Evolutionary conservation across 2,888 invertebrate genomes (phyloP).

Genomic region (Phragmatobia fuliginosa): DNA sequence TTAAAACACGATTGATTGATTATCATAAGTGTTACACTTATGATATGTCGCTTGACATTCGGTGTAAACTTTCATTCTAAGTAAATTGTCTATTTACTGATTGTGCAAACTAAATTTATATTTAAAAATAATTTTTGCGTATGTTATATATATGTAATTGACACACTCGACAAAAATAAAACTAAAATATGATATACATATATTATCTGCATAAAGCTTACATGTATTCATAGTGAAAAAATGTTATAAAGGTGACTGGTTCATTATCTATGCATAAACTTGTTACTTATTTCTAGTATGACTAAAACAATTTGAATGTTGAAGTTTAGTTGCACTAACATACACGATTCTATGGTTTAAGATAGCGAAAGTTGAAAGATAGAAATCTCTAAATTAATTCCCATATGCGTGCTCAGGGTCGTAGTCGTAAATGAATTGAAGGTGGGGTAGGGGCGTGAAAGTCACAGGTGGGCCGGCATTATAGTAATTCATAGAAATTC

Average conservation of each 20-base stretch:
- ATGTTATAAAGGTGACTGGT: slow-evolving; percentile 30
- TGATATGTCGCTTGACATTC: slow-evolving; percentile 26
- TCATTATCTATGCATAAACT: slow-evolving; percentile 35
- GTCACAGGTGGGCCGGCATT: not conserved
- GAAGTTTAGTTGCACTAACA: slow-evolving; percentile 2
- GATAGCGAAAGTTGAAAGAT: slow-evolving; percentile 29
- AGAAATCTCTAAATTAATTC: slow-evolving; percentile 52
- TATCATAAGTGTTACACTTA: slow-evolving; percentile 18
- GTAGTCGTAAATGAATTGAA: not conserved
- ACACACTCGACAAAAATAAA: not conserved
- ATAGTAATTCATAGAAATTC: not conserved
- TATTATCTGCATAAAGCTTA: not conserved
- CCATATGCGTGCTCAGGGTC: slow-evolving; percentile 16
- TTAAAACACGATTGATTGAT: slow-evolving; percentile 47
- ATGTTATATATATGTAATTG: not conserved
- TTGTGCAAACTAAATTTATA: slow-evolving; percentile 25
- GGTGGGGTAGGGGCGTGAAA: not conserved
- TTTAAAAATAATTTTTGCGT: slow-evolving; percentile 24
- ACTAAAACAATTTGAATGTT: not conserved
- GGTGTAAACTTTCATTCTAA: slow-evolving; percentile 22
- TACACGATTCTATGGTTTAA: not conserved
- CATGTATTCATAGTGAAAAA: slow-evolving; percentile 3
- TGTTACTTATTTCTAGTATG: slow-evolving; percentile 43
- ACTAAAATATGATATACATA: not conserved
- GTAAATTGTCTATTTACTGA: slow-evolving; percentile 21